These are phyloP conservation scores for Scaptodrosophila latifasciaeformis DNA, from an alignment of 2,888 invertebrate genomes.

Conservation along the genomic window DNA sequence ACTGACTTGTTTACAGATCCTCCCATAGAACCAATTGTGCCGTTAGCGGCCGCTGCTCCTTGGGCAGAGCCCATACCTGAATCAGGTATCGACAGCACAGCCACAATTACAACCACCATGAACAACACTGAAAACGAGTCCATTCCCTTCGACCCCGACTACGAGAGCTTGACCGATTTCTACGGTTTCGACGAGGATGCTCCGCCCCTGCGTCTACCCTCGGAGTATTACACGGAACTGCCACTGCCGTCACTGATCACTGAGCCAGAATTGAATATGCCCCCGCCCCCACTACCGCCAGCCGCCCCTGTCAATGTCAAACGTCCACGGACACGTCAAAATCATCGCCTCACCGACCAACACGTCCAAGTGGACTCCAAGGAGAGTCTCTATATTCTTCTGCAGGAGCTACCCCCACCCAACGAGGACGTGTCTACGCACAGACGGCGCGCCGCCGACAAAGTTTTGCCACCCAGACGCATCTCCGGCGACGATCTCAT, in stretches of 20 bases:
- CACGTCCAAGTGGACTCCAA: slow-evolving; percentile 34
- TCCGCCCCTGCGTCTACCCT: slow-evolving; percentile 26
- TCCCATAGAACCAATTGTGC: no score
- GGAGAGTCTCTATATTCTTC: slow-evolving; percentile 26
- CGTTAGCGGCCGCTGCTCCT: slow-evolving; percentile 7
- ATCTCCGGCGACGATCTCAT: slow-evolving; percentile 21
- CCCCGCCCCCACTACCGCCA: slow-evolving; percentile 4
- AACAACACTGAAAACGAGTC: slow-evolving; percentile 16
- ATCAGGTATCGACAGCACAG: not conserved
- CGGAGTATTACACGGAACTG: slow-evolving; percentile 29
- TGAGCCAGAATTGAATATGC: not conserved
- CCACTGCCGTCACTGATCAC: slow-evolving; percentile 6
- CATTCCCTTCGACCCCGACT: slow-evolving; percentile 24
- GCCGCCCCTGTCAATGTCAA: not conserved
- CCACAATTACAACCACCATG: not conserved
- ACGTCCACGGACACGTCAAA: slow-evolving; percentile 39
- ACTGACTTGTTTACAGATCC: no score
- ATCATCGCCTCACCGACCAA: slow-evolving; percentile 25
- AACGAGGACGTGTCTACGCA: not conserved
- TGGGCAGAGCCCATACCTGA: not conserved
- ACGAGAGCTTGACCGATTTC: slow-evolving; percentile 34
- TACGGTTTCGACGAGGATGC: slow-evolving; percentile 40
- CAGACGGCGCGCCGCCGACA: slow-evolving; percentile 18
- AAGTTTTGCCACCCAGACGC: slow-evolving; percentile 5
- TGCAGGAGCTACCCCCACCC: slow-evolving; percentile 38